Conservation (phyloP, 1,140 invertebrate species). For the Scaptomyza graminum region DNA sequence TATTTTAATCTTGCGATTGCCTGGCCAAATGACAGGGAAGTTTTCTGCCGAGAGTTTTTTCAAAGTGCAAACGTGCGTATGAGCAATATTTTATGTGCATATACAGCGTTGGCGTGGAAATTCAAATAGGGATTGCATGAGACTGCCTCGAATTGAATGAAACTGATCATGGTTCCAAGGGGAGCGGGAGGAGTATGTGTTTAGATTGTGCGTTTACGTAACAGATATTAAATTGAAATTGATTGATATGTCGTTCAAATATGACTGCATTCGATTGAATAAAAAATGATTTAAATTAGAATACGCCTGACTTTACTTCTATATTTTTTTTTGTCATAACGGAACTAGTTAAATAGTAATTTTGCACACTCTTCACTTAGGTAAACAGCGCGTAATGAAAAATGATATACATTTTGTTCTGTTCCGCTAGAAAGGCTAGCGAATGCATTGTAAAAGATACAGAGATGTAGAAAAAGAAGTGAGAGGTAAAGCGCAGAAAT, state of each 20-base stretch:
- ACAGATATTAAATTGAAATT: constrained; percentile 15
- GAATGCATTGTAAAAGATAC: too few relatives aligned
- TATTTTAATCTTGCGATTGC: constrained; percentile 20
- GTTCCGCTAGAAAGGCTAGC: too few relatives aligned
- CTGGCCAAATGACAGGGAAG: constrained; percentile 47
- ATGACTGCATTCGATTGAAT: constrained; percentile 2
- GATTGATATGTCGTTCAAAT: constrained; percentile 1
- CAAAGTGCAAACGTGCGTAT: constrained; percentile 55
- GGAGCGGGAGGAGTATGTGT: neutral
- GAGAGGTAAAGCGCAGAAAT: neutral
- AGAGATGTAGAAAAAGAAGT: neutral
- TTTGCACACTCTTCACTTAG: too few relatives aligned
- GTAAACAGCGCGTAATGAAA: too few relatives aligned
- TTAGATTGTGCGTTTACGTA: constrained; percentile 21
- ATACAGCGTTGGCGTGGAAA: neutral
- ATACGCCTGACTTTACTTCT: too few relatives aligned
- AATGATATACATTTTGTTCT: constrained; percentile 46
- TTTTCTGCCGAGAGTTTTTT: constrained; percentile 29
- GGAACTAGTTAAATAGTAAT: too few relatives aligned
- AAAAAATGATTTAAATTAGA: constrained; percentile 19
- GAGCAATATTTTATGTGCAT: constrained; percentile 47
- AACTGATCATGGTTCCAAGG: constrained; percentile 4
- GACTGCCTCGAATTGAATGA: constrained; percentile 16
- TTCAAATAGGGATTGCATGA: constrained; percentile 32
- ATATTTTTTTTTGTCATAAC: too few relatives aligned